These are phyloP conservation scores for Gandaritis pyraliata DNA, from an alignment of 2,888 invertebrate species.

Conservation along the genomic window DNA sequence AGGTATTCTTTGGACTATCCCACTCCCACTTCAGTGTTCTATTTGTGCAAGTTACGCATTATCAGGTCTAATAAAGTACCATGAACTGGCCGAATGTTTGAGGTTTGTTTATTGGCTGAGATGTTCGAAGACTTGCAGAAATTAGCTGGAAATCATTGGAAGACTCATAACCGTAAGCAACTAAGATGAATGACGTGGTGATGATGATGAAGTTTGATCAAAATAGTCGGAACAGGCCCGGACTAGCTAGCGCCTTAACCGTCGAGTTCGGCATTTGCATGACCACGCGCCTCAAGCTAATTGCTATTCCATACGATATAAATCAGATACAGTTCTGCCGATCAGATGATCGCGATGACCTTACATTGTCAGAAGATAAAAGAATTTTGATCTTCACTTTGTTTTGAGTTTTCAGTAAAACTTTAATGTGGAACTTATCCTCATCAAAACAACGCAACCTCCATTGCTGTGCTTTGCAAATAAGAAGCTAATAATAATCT, in stretches of 20 bases:
- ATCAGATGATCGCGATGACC: slow-evolving; percentile 54
- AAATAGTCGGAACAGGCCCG: slow-evolving; percentile 26
- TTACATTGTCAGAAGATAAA: slow-evolving; percentile 41
- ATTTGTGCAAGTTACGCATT: too few relatives aligned
- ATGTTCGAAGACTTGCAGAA: too few relatives aligned
- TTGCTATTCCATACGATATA: slow-evolving; percentile 73
- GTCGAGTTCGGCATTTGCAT: slow-evolving; percentile 70
- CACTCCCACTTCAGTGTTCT: too few relatives aligned
- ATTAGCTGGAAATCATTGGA: too few relatives aligned
- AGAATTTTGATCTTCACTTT: slow-evolving; percentile 5
- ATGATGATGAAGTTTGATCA: not conserved
- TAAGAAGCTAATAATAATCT: slow-evolving; percentile 1
- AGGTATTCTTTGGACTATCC: too few relatives aligned
- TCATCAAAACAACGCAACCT: not conserved
- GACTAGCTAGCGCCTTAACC: slow-evolving; percentile 28
- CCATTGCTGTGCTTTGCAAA: not conserved
- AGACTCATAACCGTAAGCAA: too few relatives aligned
- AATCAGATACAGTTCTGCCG: slow-evolving; percentile 62
- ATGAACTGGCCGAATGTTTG: too few relatives aligned
- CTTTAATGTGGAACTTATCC: not conserved
- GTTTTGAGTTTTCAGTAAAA: slow-evolving; percentile 1
- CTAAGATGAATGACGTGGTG: not conserved
- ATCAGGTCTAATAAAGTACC: too few relatives aligned
- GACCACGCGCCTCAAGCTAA: slow-evolving; percentile 63
- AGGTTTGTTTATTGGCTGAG: too few relatives aligned